Evolutionary conservation across 2,888 invertebrate genomes (phyloP).

Genomic region (Strigamia transsilvanica): DNA sequence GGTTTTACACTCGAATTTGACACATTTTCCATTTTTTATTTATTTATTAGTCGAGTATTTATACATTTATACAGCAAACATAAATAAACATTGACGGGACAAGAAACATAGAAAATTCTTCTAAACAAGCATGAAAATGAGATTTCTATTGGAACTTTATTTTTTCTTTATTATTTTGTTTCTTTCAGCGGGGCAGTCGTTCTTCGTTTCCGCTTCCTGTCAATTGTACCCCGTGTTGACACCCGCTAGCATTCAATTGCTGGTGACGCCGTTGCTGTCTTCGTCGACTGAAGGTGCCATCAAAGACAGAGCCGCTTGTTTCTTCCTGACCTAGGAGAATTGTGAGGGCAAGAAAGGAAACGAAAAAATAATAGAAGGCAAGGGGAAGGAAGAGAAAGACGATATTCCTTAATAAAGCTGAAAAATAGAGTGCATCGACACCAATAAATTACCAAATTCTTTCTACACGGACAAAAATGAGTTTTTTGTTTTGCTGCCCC

Average conservation of each 20-base stretch:
- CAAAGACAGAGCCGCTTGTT: constrained; percentile 33
- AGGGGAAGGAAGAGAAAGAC: background rate
- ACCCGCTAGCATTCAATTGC: constrained; percentile 1
- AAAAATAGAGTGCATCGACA: background rate
- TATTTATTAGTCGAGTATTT: too few species aligned
- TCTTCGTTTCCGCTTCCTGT: constrained; percentile 20
- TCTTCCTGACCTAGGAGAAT: constrained; percentile 37
- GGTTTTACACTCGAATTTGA: background rate
- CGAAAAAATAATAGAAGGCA: background rate
- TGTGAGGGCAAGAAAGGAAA: background rate
- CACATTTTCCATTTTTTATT: background rate
- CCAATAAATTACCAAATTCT: background rate
- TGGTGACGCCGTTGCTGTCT: constrained; percentile 45
- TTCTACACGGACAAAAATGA: too few species aligned
- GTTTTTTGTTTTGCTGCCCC: too few species aligned
- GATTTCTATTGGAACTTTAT: background rate
- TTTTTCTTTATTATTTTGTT: background rate
- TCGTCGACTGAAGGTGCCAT: constrained; percentile 26
- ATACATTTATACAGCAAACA: too few species aligned
- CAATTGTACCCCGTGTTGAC: constrained; percentile 21
- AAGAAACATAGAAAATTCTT: too few species aligned
- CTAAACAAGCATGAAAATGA: background rate
- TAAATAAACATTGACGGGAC: too few species aligned
- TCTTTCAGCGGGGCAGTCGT: constrained; percentile 17
- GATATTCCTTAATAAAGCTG: constrained; percentile 5